These are phyloP conservation scores for Drosophila mayaguana DNA, from an alignment of 2,888 invertebrate species.

Conservation along the genomic window DNA sequence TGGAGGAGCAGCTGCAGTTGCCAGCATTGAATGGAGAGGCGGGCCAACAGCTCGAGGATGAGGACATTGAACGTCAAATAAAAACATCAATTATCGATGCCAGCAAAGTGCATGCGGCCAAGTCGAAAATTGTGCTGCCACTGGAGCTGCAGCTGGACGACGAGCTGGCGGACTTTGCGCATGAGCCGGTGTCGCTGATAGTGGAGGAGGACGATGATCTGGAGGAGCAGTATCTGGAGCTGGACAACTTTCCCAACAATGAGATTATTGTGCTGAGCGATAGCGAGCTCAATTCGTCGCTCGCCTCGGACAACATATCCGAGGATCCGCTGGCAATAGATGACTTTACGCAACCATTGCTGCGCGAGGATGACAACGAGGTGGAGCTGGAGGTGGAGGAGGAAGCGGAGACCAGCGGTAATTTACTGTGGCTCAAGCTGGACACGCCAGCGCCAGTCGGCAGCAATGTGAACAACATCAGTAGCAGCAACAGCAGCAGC, in stretches of 20 bases:
- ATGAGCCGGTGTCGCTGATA: slow-evolving; percentile 42
- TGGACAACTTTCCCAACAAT: slow-evolving; percentile 70
- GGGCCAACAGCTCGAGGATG: slow-evolving; percentile 38
- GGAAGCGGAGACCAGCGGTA: slow-evolving; percentile 63
- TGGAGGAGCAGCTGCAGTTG: slow-evolving; percentile 5
- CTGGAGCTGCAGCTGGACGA: slow-evolving; percentile 58
- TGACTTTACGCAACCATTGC: slow-evolving; percentile 66
- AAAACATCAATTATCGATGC: slow-evolving; percentile 80
- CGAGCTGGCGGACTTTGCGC: slow-evolving; percentile 70
- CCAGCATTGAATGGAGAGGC: not conserved
- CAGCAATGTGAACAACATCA: not conserved
- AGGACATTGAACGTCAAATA: slow-evolving; percentile 80
- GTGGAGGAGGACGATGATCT: slow-evolving; percentile 38
- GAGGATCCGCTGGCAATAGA: slow-evolving; percentile 85
- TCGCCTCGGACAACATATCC: slow-evolving; percentile 77
- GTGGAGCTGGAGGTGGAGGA: slow-evolving; percentile 51
- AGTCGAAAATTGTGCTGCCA: slow-evolving; percentile 49
- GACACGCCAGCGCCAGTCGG: slow-evolving; percentile 36
- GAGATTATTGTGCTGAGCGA: slow-evolving; percentile 82
- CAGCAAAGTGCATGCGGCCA: slow-evolving; percentile 64
- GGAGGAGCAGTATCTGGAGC: slow-evolving; percentile 75
- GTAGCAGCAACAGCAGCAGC: not conserved
- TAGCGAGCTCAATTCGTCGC: slow-evolving; percentile 75
- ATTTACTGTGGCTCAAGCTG: slow-evolving; percentile 72
- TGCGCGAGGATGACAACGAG: slow-evolving; percentile 32